phyloP scores from a whole-genome alignment of 2,113 vertebrate genomes.

The Crotalus tigris region DNA sequence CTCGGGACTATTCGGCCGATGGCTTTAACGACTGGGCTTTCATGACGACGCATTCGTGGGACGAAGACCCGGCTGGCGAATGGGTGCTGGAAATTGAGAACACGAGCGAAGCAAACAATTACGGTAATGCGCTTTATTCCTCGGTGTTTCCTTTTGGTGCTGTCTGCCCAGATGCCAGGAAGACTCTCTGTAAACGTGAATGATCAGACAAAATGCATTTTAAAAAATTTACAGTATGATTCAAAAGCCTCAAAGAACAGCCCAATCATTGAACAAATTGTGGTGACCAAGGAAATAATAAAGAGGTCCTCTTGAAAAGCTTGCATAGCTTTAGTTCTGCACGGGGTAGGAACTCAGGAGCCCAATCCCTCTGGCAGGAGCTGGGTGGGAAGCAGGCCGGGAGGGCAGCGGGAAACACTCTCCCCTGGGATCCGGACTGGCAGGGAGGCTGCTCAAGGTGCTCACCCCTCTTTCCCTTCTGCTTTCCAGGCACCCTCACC shows the following conservation, averaged over 20 bases:
- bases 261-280: neutral
- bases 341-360: neutral
- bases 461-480: neutral
- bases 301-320: neutral
- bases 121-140: slow-evolving; percentile 69
- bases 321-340: neutral
- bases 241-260: neutral
- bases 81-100: slow-evolving; percentile 95
- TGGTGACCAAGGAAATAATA: neutral
- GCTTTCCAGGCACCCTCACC: slow-evolving; percentile 76
- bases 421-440: no score
- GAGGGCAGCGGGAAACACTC: neutral
- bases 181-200: neutral
- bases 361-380: neutral
- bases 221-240: neutral
- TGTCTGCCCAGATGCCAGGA: neutral
- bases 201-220: neutral
- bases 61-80: slow-evolving; percentile 84
- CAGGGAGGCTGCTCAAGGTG: no score
- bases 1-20: slow-evolving; percentile 91
- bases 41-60: slow-evolving; percentile 98
- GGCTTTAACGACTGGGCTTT: slow-evolving; percentile 99
- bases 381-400: neutral
- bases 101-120: slow-evolving; percentile 87
- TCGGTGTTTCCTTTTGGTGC: accelerated